phyloP scores from a whole-genome alignment of 1,140 invertebrate species.

The Drosophila kurseongensis region DNA sequence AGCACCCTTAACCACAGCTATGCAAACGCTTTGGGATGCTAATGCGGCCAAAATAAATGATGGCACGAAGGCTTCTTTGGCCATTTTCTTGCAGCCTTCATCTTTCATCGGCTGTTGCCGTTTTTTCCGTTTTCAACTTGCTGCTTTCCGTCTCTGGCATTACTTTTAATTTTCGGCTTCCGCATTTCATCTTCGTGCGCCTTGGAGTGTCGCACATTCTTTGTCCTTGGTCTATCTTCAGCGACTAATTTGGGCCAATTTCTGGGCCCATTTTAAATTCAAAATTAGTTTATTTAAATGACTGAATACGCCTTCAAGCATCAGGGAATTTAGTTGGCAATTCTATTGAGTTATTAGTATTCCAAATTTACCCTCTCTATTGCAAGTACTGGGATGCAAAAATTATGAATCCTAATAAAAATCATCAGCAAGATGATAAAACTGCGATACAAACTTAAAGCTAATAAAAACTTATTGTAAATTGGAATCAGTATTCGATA shows the following conservation, averaged over 20 bases:
- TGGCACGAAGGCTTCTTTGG: conserved; percentile 33
- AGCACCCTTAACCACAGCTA: conserved; percentile 18
- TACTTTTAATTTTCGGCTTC: conserved; percentile 50
- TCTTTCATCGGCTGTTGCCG: conserved; percentile 26
- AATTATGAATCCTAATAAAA: too few species aligned
- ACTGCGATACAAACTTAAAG: too few species aligned
- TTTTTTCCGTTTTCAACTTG: neutral
- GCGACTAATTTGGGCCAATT: conserved; percentile 31
- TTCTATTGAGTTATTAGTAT: neutral
- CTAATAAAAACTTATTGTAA: too few species aligned
- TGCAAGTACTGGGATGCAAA: too few species aligned
- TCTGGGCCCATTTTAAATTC: conserved; percentile 4
- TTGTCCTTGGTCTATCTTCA: conserved; percentile 5
- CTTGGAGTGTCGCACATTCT: conserved; percentile 39
- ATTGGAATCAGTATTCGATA: too few species aligned
- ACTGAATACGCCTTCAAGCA: too few species aligned
- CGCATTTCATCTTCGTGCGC: conserved; percentile 47
- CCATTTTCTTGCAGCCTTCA: conserved; percentile 39
- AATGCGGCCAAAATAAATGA: conserved; percentile 46
- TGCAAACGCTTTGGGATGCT: conserved; percentile 36
- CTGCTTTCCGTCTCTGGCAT: neutral
- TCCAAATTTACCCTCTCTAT: neutral
- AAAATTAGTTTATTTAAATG: conserved; percentile 22
- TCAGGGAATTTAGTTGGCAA: neutral
- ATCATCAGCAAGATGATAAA: too few species aligned